Evolutionary conservation across 2,888 invertebrate genomes (phyloP), one percentile per base, ranked within the genome.

Genomic region (Heteropelma amictum): DNA sequence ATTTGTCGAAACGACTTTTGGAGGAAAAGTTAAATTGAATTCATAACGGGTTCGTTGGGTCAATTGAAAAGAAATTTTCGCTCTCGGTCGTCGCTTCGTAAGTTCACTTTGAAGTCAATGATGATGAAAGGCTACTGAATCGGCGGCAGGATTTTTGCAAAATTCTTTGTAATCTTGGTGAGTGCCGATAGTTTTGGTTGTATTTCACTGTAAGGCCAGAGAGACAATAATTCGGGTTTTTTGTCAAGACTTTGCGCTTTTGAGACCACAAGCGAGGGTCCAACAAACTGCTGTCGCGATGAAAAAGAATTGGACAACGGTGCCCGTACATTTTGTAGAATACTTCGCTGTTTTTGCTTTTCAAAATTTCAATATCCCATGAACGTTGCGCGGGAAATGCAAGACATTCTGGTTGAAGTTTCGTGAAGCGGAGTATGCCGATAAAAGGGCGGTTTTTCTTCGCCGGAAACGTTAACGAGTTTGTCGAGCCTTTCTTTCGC

Each of bases 141-240:
- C 78, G 81, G 84, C 84, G 80, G 85, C 83, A 79, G 86, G 85
- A 85, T 85, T 86, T 81, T 69, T 38, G 21, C 45, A 77, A 81
- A 87, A 83, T 81, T 87, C 89, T 89, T 89, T 87, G 88, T 88
- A 89, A 89, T 89, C 89, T 89, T 89, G 89, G 89, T 86, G 88
- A 83, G 77, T 80, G 83, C 80, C 84, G 64, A 69, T 81, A 88
- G 82, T 80, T 54, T 81, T 79, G 86, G 82, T 82, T 63, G 35
- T 38, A 21, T 72, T 84, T 82, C 87, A 85, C 88, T 89, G 89
- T 89, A 89, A 89, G 89, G 89, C 87, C 88, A 84, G 86, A 89
- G 89, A 89, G 84, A 89, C 85, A 89, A 51, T 64, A 84, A 81
- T 80, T 79, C 40, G 76, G 79, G 56, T 64, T 72, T 68, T 60